Conservation (phyloP, 2,797 vertebrate genomes). For the Chiloscyllium punctatum region DNA sequence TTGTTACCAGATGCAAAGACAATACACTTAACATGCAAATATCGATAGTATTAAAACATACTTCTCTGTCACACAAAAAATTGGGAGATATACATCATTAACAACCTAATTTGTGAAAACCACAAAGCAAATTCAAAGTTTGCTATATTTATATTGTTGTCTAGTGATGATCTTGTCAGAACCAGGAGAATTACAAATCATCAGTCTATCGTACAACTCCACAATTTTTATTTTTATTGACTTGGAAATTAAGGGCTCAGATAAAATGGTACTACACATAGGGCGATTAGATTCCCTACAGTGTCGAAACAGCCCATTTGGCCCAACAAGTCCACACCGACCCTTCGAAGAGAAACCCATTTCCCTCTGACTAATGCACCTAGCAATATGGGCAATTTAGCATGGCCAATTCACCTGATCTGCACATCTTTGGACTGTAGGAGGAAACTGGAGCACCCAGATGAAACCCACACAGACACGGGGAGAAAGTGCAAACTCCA, state of each 20-base stretch:
- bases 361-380: too few relatives aligned
- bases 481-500: too few relatives aligned
- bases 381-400: too few relatives aligned
- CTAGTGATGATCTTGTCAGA: not conserved
- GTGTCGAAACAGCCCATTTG: too few relatives aligned
- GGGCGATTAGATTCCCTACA: too few relatives aligned
- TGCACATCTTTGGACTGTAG: too few relatives aligned
- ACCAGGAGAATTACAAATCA: not conserved
- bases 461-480: too few relatives aligned
- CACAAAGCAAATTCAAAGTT: not conserved
- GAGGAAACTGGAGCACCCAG: too few relatives aligned
- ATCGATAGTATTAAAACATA: not conserved
- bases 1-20: not conserved
- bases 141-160: not conserved
- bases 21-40: not conserved
- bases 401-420: too few relatives aligned
- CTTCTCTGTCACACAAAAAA: not conserved
- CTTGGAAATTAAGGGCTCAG: not conserved
- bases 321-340: too few relatives aligned
- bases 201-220: not conserved
- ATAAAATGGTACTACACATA: not conserved
- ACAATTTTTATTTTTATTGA: not conserved
- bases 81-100: not conserved
- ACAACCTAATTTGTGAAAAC: not conserved
- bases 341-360: too few relatives aligned